Evolutionary conservation across 2,113 vertebrate species (phyloP), one percentile per base, ranked within the genome.

Genomic region (Hippopotamus amphibius): DNA sequence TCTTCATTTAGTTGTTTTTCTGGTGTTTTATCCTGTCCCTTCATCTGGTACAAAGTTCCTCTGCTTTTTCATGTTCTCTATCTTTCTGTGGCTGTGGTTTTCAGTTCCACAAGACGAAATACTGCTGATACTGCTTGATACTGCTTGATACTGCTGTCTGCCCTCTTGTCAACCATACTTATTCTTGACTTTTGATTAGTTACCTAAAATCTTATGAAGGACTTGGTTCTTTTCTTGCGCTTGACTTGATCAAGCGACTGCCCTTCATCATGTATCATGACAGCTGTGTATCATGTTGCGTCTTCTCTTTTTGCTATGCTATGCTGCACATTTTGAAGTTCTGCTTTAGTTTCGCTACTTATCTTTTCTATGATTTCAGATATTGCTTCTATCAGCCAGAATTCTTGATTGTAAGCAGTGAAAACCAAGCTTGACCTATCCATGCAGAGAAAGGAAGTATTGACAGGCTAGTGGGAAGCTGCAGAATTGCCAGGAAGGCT

Each of bases 231-330:
- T 57, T 19, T 11, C 50, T 61, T 30, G 50, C 15, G 28, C 19
- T 4, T 15, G 19, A 41, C 84, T 48, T 14, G 41, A 48, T 72
- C 8, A n/a, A 24, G 61, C 10, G 33, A 28, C 21, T 55, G 63
- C 11, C 43, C 26, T 66, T 82, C 2, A 2, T 14, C 16, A 0
- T 37, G 57, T 57, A 13, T 74, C 61, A 0, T 15, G 86, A 21
- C 16, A 0, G 17, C 21, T 33, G 71, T 15, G 7, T 50, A 0
- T 65, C 50, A 1, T 0, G 8, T 21, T 26, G 57, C 28, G 43
- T 71, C 50, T 81, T 46, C 63, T 65, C 65, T 17, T n/a, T 66
- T 69, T 41, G 71, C 66, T 82, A 2, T 37, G 68, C 30, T 21
- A 17, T 63, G 61, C n/a, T 12, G 0, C 72, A 24, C 19, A 9